Evolutionary conservation across 2,888 invertebrate species (phyloP).

Genomic region (Clostera curtula): DNA sequence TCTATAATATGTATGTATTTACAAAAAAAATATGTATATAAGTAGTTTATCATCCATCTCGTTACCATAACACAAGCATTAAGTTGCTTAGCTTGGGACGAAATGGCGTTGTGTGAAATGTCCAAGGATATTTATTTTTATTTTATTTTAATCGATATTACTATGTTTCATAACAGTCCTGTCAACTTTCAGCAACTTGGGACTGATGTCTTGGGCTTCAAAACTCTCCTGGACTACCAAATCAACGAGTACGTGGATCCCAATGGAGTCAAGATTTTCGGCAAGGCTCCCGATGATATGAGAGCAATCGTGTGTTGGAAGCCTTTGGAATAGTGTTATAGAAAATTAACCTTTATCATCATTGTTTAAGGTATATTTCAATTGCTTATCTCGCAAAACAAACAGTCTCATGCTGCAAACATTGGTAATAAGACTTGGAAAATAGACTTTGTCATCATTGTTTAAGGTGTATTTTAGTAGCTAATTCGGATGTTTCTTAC

Average conservation of each 20-base stretch:
- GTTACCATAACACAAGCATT: no score
- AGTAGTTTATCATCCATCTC: no score
- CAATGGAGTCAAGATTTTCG: conserved; percentile 84
- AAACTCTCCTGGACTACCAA: conserved; percentile 85
- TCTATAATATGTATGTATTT: no score
- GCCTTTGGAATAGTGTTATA: conserved; percentile 40
- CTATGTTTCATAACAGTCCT: no score
- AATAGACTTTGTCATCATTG: background rate
- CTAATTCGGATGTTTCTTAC: no score
- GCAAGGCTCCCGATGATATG: conserved; percentile 83
- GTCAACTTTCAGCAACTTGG: conserved; percentile 88
- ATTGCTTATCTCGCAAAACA: background rate
- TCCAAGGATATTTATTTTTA: no score
- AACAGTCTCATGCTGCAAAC: conserved; percentile 92
- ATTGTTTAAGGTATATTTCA: conserved; percentile 5
- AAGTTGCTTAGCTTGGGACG: no score
- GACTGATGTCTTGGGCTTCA: conserved; percentile 84
- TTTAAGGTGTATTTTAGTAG: conserved; percentile 6
- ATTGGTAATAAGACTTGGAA: conserved; percentile 34
- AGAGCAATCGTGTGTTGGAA: conserved; percentile 88
- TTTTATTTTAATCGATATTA: no score
- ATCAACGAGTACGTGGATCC: conserved; percentile 84
- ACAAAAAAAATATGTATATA: no score
- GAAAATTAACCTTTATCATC: conserved; percentile 1
- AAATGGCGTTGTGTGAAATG: no score